Evolutionary conservation across 2,888 invertebrate species (phyloP), one percentile per base, ranked within the genome.

Genomic region (Poecilobothrus nobilitatus): DNA sequence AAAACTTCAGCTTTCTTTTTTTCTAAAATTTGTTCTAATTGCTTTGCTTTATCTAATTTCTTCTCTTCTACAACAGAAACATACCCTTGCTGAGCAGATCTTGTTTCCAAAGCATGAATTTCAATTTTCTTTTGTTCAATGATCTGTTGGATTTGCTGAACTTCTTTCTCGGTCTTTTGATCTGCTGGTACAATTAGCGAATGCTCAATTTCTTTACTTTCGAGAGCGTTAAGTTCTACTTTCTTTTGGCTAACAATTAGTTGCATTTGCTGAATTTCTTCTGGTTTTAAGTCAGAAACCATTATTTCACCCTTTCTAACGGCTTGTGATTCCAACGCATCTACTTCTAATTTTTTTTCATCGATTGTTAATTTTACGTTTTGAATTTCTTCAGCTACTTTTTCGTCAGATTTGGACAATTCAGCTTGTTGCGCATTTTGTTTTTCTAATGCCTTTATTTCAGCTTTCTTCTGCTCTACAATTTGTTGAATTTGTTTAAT

Each of bases 121-220:
- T 53, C 53, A 53, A 53, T 53, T 53, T 53, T 53, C 18, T 53
- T 53, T 18, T 53, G 53, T 53, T 53, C 53, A 53, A 53, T n/a
- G 2, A 53, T 53, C 18, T 53, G 18, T 1, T 53, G 18, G 2
- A 53, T 53, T 1, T 53, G 18, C 15, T 53, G 1, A 3, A 53
- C 3, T 9, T 18, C 53, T n/a, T 18, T 18, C 18, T 53, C 18
- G 6, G 1, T 53, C 53, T 53, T 53, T 18, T 53, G 53, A 18
- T 53, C 53, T 2, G n/a, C 15, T n/a, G n/a, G 2, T 4, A 15
- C 7, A 4, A 53, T 53, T 53, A 15, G 12, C 18, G 53, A 8
- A 2, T n/a, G 7, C 18, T 53, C 53, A 53, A n/a, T 6, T 53
- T 5, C 2, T 53, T 9, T 53, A 18, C 1, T 53, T 18, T 9